Evolutionary conservation across 1,140 invertebrate genomes (phyloP).

Genomic region (Magallana angulata): DNA sequence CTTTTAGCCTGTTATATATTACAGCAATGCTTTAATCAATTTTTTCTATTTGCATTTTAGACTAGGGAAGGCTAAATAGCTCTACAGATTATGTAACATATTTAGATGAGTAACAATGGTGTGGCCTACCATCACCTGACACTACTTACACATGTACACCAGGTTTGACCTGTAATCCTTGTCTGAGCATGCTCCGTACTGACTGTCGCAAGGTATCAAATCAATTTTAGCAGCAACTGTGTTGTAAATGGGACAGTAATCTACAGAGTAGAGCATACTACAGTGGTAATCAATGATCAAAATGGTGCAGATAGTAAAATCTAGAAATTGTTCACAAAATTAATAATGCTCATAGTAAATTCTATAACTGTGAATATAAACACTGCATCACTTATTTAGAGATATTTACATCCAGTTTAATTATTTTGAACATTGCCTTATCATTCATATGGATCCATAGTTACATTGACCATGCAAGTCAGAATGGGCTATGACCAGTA

Average conservation of each 20-base stretch:
- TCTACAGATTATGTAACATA: too few species aligned
- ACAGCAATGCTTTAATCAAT: too few species aligned
- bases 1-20: too few species aligned
- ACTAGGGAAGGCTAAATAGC: too few species aligned
- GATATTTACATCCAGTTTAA: neutral
- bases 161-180: conserved; percentile 1
- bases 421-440: neutral
- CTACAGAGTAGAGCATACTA: neutral
- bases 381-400: neutral
- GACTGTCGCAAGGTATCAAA: neutral
- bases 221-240: neutral
- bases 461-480: too few species aligned
- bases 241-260: conserved; percentile 27
- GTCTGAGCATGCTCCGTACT: conserved; percentile 8
- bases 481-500: too few species aligned
- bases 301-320: neutral
- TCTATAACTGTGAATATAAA: neutral
- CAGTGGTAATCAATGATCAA: neutral
- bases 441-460: too few species aligned
- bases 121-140: neutral
- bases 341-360: neutral
- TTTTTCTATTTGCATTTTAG: neutral
- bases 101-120: neutral
- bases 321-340: neutral
- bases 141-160: neutral